Conservation (phyloP, 2,888 invertebrate species). For the Sylvicola cinctus region DNA sequence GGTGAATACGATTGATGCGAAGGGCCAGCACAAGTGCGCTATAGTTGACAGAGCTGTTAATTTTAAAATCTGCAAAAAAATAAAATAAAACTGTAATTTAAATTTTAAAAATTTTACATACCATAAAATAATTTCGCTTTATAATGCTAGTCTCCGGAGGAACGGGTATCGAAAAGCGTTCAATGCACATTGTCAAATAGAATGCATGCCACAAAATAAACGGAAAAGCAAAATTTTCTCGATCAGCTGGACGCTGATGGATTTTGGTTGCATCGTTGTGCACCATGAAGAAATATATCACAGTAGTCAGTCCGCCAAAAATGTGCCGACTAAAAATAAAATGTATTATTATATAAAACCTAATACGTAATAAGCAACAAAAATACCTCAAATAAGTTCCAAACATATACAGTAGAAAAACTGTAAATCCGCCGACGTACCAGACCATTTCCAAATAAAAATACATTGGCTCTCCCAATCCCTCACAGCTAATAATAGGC, state of each 20-base stretch:
- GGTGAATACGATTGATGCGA: slow-evolving; percentile 62
- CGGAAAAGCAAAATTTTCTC: slow-evolving; percentile 75
- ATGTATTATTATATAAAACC: neutral
- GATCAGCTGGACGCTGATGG: slow-evolving; percentile 67
- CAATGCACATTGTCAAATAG: slow-evolving; percentile 35
- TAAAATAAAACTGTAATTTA: neutral
- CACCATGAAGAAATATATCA: slow-evolving; percentile 56
- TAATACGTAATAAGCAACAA: slow-evolving; percentile 1
- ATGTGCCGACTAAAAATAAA: slow-evolving; percentile 36
- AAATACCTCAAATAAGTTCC: slow-evolving; percentile 42
- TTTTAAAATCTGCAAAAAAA: slow-evolving; percentile 14
- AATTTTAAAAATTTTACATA: slow-evolving; percentile 5
- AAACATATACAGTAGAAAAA: slow-evolving; percentile 42
- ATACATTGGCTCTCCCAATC: slow-evolving; percentile 57
- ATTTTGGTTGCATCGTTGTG: slow-evolving; percentile 68
- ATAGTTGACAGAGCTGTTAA: slow-evolving; percentile 19
- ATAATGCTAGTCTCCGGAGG: no score
- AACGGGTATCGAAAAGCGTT: no score
- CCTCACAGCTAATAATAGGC: slow-evolving; percentile 59
- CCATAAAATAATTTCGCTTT: slow-evolving; percentile 9
- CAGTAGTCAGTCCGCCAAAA: slow-evolving; percentile 50
- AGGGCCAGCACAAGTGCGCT: slow-evolving; percentile 44
- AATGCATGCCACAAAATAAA: slow-evolving; percentile 54
- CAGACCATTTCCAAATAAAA: slow-evolving; percentile 68
- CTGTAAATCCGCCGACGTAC: slow-evolving; percentile 49